Percentiles rank a stretch among this genome's conserved stretches.
Conservation (phyloP, 2,888 invertebrate species). For the Acanthosepion esculentum region DNA sequence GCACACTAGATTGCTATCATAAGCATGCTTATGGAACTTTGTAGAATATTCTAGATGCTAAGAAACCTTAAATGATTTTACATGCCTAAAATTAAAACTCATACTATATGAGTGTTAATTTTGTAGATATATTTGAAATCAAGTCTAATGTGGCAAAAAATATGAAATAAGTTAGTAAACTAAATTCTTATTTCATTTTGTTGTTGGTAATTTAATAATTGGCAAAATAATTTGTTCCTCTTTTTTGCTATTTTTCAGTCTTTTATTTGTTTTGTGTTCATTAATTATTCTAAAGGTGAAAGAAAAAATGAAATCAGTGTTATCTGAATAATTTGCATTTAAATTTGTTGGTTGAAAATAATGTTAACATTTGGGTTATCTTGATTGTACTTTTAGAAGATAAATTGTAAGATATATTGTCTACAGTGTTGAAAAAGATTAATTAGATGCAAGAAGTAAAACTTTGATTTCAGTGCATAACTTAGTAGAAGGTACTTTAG, state of each 20-base stretch:
- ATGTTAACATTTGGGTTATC: not conserved
- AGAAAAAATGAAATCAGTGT: not conserved
- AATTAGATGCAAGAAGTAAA: not conserved
- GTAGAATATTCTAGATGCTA: no score
- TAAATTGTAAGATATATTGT: not conserved
- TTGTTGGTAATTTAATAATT: not conserved
- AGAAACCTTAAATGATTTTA: no score
- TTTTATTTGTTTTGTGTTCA: no score
- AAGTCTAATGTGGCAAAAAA: not conserved
- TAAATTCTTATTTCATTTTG: not conserved
- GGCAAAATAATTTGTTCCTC: not conserved
- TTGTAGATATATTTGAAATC: not conserved
- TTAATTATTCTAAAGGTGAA: not conserved
- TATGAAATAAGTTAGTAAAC: not conserved
- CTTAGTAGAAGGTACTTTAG: not conserved
- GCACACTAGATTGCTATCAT: no score
- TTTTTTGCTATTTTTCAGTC: no score
- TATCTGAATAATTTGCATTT: not conserved
- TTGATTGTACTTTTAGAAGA: not conserved
- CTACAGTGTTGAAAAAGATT: not conserved
- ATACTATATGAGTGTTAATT: not conserved
- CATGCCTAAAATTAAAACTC: not conserved
- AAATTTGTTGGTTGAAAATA: not conserved
- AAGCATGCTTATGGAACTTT: no score
- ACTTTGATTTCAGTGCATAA: not conserved